Base-by-base conservation (phyloP, 92 coral and sea anemone genomes). In the Zoanthus sansibaricus region DNA sequence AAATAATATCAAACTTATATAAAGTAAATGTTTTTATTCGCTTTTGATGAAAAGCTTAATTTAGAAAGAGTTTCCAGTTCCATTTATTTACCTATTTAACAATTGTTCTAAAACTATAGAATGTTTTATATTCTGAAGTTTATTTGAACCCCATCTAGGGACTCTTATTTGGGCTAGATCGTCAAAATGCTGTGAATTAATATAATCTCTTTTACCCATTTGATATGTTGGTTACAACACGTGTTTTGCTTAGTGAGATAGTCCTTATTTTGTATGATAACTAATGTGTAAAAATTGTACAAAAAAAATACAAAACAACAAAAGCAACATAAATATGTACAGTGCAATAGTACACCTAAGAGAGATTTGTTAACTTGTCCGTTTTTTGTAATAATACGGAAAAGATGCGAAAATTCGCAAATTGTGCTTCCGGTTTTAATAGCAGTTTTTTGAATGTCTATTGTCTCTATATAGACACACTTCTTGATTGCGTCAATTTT, bases 281-380 rank as follows among this genome's bases (percentile, higher is more conserved):
- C 14, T 64, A 64, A 13, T 80, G 49, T 80, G 85, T 80, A 80
- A 66, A 79, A 80, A 21, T 78, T 80, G 85, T 80, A 80, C 73
- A 80, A 80, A 80, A 78, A 79, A 80, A 80, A 15, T 46, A 80
- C 47, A 80, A 80, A 80, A 80, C 84, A 62, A 80, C 85, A 68
- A 80, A 80, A 80, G 75, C 58, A 80, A 80, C 85, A 80, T 80
- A 67, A 80, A 80, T 80, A 80, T 80, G 85, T 80, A 80, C 46
- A 66, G 61, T 67, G 20, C 51, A 80, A 20, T 42, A 78, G 71
- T 20, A 45, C 59, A 42, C 7, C 16, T 44, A 76, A 76, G 37
- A 76, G 54, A 18, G 84, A 32, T 79, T 79, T 61, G 10, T 46
- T 64, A 11, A 32, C 20, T 21, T 45, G 49, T 7, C 64, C 37